Conservation (phyloP, 2,888 invertebrate genomes). For the Leucoptera coffeella region DNA sequence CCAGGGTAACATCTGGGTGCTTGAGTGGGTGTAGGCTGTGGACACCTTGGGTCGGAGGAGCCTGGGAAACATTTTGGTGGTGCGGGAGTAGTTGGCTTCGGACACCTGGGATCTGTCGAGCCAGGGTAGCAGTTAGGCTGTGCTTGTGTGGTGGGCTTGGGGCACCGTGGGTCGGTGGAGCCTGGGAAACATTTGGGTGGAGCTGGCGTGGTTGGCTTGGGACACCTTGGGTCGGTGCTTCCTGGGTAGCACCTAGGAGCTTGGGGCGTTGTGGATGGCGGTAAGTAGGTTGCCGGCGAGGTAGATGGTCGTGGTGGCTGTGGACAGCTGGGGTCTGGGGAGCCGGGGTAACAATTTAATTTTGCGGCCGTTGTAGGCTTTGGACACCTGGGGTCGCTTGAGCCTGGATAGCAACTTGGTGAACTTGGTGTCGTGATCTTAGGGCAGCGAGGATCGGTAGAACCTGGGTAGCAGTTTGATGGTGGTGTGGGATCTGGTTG, state of each 20-base stretch:
- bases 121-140: conserved; percentile 17
- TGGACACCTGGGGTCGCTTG: conserved; percentile 13
- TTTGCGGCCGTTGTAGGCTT: conserved; percentile 12
- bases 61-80: conserved; percentile 10
- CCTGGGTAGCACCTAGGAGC: conserved; percentile 14
- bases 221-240: conserved; percentile 12
- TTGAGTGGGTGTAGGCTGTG: conserved; percentile 7
- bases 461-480: conserved; percentile 9
- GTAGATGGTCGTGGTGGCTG: conserved; percentile 14
- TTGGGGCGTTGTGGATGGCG: conserved; percentile 10
- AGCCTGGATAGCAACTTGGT: conserved; percentile 14
- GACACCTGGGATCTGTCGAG: conserved; percentile 22
- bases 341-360: conserved; percentile 10
- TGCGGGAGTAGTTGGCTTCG: conserved; percentile 9
- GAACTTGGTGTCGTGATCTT: conserved; percentile 8
- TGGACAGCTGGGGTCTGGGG: conserved; percentile 16
- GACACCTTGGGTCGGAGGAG: conserved; percentile 13
- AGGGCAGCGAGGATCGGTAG: conserved; percentile 10
- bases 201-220: conserved; percentile 9
- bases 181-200: conserved; percentile 16
- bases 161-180: conserved; percentile 14
- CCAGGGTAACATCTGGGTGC: conserved; percentile 9
- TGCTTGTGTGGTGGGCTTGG: conserved; percentile 13
- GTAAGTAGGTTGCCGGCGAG: conserved; percentile 12
- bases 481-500: conserved; percentile 6